phyloP scores from a whole-genome alignment of 2,113 vertebrate species.

The Actenoides lindsayi region DNA sequence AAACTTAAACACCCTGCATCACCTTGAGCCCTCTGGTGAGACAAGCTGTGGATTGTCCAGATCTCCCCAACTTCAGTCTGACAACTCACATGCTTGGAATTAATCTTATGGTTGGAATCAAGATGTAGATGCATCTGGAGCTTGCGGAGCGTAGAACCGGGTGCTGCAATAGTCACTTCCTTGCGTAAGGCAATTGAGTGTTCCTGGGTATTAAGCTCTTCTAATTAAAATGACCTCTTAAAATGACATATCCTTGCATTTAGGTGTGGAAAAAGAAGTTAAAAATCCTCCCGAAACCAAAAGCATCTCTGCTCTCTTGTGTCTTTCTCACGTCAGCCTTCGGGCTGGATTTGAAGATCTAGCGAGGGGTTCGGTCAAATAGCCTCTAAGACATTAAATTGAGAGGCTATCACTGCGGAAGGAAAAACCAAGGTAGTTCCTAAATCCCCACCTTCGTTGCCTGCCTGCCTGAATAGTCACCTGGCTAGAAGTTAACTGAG shows the following conservation, averaged over 20 bases:
- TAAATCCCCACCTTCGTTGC: not conserved
- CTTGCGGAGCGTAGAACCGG: not conserved
- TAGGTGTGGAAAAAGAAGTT: not conserved
- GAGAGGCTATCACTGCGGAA: not conserved
- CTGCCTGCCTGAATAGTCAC: not conserved
- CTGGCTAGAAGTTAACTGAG: not conserved
- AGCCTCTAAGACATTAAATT: slow-evolving; percentile 10
- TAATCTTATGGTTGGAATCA: not conserved
- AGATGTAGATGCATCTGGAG: not conserved
- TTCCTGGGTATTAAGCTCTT: not conserved
- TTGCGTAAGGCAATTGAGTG: not conserved
- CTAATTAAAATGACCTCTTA: not conserved
- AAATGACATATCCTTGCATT: not conserved
- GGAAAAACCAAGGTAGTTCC: not conserved
- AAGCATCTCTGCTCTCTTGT: not conserved
- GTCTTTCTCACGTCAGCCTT: not conserved
- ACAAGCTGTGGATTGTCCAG: not conserved
- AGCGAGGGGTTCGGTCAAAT: not conserved
- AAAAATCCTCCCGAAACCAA: not conserved
- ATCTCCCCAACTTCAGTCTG: not conserved
- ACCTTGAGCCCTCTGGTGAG: not conserved
- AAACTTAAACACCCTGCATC: not conserved
- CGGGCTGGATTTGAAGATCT: not conserved
- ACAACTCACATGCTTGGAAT: not conserved
- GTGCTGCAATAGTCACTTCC: not conserved